Evolutionary conservation across 1,140 invertebrate species (phyloP), one percentile per base, ranked within the genome.

Genomic region (Ostrea edulis): DNA sequence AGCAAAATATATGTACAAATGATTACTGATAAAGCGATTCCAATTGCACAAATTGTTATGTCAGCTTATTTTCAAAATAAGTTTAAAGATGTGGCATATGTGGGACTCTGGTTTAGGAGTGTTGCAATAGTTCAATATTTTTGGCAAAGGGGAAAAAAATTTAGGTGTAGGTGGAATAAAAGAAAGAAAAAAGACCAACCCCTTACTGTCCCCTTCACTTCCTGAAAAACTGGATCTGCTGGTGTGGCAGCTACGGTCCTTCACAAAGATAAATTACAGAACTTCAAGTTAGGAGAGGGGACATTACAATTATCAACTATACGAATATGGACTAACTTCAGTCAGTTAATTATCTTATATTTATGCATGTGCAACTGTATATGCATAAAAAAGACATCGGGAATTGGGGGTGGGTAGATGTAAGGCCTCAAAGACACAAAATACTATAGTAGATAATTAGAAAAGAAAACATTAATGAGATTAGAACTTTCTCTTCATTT

Each of bases 221-320:
- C 68, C 82, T 44, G 86, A 83, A 62, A 62, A 62, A 51, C 86
- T 87, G 12, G 86, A 62, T 83, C 20, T 87, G 20, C 86, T 87
- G 81, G 81, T 62, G 54, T 87, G 77, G 71, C 53, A 11, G 68
- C 25, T 77, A 77, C 22, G 11, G 25, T 77, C 68, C 68, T 77
- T 77, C 25, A 77, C 68, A 77, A 77, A 77, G n/a, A 77, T 77
- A 77, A 77, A 77, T 29, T 35, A 77, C 17, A 77, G 9, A 77
- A 77, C 25, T 77, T 77, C 25, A 77, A 4, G 8, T 29, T 77
- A 25, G 8, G 68, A 25, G 29, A 3, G 35, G 68, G 68, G 68
- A 12, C 4, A 77, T 35, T 14, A 12, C 17, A 20, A 20, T 62
- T n/a, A 62, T 62, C 55, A 20, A 17, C n/a, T n/a, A 62, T 20